These are phyloP conservation scores for Opisthograptis luteolata DNA, from an alignment of 2,888 invertebrate genomes.

Conservation along the genomic window DNA sequence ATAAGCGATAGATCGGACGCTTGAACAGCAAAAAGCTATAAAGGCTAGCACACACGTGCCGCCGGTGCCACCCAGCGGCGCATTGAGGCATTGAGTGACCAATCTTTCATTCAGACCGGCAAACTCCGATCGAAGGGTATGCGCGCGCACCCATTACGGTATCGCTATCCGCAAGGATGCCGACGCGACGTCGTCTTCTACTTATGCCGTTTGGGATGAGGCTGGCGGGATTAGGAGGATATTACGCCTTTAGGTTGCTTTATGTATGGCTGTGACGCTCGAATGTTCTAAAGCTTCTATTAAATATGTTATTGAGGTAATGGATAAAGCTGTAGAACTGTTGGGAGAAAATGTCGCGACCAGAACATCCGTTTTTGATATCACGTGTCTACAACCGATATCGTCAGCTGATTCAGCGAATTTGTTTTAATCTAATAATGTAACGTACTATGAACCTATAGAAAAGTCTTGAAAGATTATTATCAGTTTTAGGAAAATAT, in stretches of 20 bases:
- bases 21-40: constrained; percentile 27
- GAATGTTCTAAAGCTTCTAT: constrained; percentile 14
- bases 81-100: constrained; percentile 56
- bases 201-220: constrained; percentile 47
- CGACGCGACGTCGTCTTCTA: constrained; percentile 44
- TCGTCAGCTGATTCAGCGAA: too few relatives aligned
- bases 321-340: too few relatives aligned
- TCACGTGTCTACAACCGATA: too few relatives aligned
- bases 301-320: constrained; percentile 5
- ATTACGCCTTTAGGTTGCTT: constrained; percentile 27
- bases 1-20: constrained; percentile 22
- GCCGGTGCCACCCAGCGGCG: constrained; percentile 35
- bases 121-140: constrained; percentile 70
- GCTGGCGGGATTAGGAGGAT: constrained; percentile 39
- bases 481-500: too few relatives aligned
- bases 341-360: too few relatives aligned
- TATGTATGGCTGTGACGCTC: constrained; percentile 9
- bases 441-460: too few relatives aligned
- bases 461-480: too few relatives aligned
- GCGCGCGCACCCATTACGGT: constrained; percentile 68
- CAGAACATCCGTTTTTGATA: too few relatives aligned
- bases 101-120: constrained; percentile 72
- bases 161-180: constrained; percentile 16
- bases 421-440: too few relatives aligned
- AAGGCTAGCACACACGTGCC: constrained; percentile 47